Conservation (phyloP, 2,888 invertebrate genomes). For the Caenorhabditis wallacei region DNA sequence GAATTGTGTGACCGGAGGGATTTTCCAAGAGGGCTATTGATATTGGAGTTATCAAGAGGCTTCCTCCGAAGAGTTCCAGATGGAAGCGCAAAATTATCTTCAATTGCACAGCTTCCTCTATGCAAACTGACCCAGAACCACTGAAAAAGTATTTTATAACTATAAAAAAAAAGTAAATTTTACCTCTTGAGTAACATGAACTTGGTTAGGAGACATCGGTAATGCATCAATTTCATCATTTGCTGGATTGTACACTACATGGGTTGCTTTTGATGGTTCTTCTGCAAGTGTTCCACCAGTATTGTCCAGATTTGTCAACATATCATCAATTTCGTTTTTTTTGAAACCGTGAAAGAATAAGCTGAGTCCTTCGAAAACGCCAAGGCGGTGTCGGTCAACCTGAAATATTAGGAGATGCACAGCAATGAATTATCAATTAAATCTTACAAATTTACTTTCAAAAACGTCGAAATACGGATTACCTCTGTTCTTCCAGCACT, state of each 20-base stretch:
- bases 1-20: conserved; percentile 55
- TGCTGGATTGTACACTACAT: conserved; percentile 61
- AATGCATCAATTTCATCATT: conserved; percentile 56
- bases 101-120: conserved; percentile 94
- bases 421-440: too few species aligned
- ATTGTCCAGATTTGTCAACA: conserved; percentile 52
- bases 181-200: conserved; percentile 67
- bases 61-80: conserved; percentile 49
- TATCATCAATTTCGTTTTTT: conserved; percentile 59
- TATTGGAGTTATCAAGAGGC: conserved; percentile 40
- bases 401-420: neutral
- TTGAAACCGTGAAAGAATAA: conserved; percentile 66
- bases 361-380: conserved; percentile 68
- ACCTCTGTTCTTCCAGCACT: conserved; percentile 61
- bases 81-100: conserved; percentile 88
- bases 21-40: conserved; percentile 50
- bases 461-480: conserved; percentile 61
- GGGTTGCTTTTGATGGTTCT: conserved; percentile 46
- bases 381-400: conserved; percentile 42
- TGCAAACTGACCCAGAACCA: conserved; percentile 99
- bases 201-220: conserved; percentile 42
- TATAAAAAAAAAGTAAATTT: neutral
- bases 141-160: conserved; percentile 84
- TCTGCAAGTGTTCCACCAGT: conserved; percentile 41
- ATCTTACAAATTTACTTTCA: conserved; percentile 40